These are phyloP conservation scores for Silurus glanis DNA, from an alignment of 2,113 vertebrate genomes.

Conservation along the genomic window DNA sequence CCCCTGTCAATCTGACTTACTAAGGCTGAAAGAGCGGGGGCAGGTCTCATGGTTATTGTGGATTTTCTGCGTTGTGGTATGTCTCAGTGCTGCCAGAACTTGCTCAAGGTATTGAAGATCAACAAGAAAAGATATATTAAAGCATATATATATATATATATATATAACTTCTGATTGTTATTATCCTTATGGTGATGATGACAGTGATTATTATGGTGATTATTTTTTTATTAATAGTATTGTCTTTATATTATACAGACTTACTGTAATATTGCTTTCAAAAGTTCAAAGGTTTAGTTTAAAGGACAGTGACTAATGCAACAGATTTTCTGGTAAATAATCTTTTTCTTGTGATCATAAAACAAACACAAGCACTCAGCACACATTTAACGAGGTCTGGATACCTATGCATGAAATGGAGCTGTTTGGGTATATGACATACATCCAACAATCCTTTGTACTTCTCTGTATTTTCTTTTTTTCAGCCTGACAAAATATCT, in stretches of 20 bases:
- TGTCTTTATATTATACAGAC: too few relatives aligned
- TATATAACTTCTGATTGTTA: too few relatives aligned
- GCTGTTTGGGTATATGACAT: not conserved
- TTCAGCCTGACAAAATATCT: not conserved
- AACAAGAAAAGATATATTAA: not conserved
- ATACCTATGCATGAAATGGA: not conserved
- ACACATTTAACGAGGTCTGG: not conserved
- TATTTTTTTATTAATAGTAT: too few relatives aligned
- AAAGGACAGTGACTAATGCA: not conserved
- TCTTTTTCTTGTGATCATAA: not conserved
- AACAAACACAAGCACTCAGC: not conserved
- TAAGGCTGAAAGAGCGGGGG: conserved; percentile 30
- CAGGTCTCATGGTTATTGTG: conserved; percentile 25
- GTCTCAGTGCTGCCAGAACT: conserved; percentile 2
- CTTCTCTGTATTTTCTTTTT: not conserved
- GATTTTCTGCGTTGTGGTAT: conserved; percentile 20
- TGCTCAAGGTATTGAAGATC: not conserved
- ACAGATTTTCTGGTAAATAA: not conserved
- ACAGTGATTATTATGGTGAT: too few relatives aligned
- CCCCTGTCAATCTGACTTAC: conserved; percentile 67
- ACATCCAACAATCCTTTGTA: not conserved
- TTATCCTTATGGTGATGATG: too few relatives aligned
- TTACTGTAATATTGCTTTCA: too few relatives aligned
- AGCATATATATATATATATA: too few relatives aligned
- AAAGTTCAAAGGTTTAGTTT: not conserved